Conservation (phyloP, 2,888 invertebrate species). For the Idaea straminata region DNA sequence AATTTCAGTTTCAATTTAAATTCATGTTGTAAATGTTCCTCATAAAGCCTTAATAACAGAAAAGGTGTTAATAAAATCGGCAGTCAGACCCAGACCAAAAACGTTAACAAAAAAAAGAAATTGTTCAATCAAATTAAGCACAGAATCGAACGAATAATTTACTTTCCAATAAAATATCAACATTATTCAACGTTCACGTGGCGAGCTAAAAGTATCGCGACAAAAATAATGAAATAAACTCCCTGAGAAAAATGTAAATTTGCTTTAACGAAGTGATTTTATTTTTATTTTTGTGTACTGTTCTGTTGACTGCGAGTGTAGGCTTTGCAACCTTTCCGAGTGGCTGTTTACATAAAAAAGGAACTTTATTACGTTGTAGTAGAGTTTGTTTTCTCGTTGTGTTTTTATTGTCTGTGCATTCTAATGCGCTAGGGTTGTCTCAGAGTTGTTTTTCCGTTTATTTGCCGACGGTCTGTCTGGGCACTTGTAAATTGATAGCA, state of each 20-base stretch:
- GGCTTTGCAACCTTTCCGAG: slow-evolving; percentile 33
- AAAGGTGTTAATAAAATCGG: slow-evolving; percentile 26
- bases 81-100: slow-evolving; percentile 16
- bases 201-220: slow-evolving; percentile 41
- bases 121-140: slow-evolving; percentile 46
- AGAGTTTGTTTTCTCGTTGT: slow-evolving; percentile 23
- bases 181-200: slow-evolving; percentile 33
- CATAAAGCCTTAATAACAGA: slow-evolving; percentile 1
- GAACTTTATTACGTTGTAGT: slow-evolving; percentile 17
- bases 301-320: slow-evolving; percentile 45
- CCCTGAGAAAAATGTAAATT: slow-evolving; percentile 66
- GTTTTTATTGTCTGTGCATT: slow-evolving; percentile 29
- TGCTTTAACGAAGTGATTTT: slow-evolving; percentile 65
- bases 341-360: slow-evolving; percentile 17
- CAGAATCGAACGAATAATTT: slow-evolving; percentile 39
- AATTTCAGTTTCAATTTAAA: neutral
- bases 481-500: slow-evolving; percentile 54
- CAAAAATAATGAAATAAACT: slow-evolving; percentile 55
- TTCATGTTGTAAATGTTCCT: neutral
- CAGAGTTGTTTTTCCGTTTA: slow-evolving; percentile 41
- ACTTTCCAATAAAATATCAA: slow-evolving; percentile 42
- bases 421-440: slow-evolving; percentile 37
- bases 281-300: slow-evolving; percentile 48
- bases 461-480: slow-evolving; percentile 40
- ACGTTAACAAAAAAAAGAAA: slow-evolving; percentile 32